Percentiles rank a stretch among this genome's conserved stretches.
phyloP scores from a whole-genome alignment of 2,888 invertebrate genomes.

The Augochlorella aurata region DNA sequence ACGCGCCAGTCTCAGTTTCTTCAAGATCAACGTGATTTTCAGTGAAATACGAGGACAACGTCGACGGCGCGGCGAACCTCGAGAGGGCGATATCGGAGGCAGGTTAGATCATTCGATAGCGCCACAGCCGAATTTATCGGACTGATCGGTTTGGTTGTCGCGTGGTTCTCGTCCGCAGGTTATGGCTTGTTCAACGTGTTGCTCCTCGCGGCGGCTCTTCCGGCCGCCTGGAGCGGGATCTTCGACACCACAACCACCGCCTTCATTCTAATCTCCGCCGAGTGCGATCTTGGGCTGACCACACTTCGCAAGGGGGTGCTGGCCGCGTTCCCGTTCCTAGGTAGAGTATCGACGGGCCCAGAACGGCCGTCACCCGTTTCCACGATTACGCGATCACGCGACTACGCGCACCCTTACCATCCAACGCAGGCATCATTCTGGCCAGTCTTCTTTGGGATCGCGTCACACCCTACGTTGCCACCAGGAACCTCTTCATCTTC shows the following conservation, averaged over 20 bases:
- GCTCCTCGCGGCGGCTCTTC: slow-evolving; percentile 84
- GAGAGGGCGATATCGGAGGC: slow-evolving; percentile 88
- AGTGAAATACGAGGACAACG: slow-evolving; percentile 54
- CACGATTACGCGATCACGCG: slow-evolving; percentile 5
- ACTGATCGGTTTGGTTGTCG: background rate
- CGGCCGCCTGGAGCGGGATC: slow-evolving; percentile 87
- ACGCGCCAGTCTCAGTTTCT: background rate
- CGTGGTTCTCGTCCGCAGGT: slow-evolving; percentile 65
- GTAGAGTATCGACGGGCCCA: slow-evolving; percentile 77
- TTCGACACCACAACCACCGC: slow-evolving; percentile 89
- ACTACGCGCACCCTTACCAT: slow-evolving; percentile 6
- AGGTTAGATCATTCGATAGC: slow-evolving; percentile 77
- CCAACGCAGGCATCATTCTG: slow-evolving; percentile 87
- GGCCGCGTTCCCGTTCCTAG: slow-evolving; percentile 88
- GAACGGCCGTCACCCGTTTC: background rate
- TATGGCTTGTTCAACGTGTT: slow-evolving; percentile 88
- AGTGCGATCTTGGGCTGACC: slow-evolving; percentile 88
- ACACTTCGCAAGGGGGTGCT: slow-evolving; percentile 88
- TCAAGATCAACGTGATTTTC: slow-evolving; percentile 37
- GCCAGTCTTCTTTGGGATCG: slow-evolving; percentile 91
- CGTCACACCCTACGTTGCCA: slow-evolving; percentile 87
- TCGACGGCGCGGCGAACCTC: slow-evolving; percentile 84
- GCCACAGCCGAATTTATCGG: background rate
- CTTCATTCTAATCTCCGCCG: slow-evolving; percentile 89
- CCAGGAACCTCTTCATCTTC: slow-evolving; percentile 86